These are phyloP conservation scores for Lamprologus callipterus DNA, from an alignment of 2,113 vertebrate species.

Conservation along the genomic window DNA sequence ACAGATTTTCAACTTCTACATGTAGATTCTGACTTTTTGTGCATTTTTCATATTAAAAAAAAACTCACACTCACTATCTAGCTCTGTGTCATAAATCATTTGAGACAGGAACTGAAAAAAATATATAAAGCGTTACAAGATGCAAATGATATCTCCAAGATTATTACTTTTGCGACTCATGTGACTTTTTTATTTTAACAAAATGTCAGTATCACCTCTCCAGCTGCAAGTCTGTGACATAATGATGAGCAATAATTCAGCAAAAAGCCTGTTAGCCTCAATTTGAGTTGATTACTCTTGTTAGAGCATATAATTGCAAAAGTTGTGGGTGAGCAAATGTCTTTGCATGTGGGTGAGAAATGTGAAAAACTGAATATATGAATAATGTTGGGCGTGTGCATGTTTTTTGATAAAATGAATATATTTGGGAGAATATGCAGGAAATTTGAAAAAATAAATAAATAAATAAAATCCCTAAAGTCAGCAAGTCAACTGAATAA, in stretches of 20 bases:
- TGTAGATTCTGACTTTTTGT: background rate
- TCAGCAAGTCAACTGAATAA: background rate
- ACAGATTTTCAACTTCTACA: background rate
- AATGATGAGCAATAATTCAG: background rate
- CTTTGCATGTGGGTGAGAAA: background rate
- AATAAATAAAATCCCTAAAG: background rate
- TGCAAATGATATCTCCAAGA: background rate
- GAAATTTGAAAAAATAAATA: background rate
- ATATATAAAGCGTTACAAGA: background rate
- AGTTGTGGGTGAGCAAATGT: background rate
- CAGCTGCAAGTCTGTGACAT: background rate
- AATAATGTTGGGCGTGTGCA: background rate
- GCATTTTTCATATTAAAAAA: background rate
- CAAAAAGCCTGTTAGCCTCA: background rate
- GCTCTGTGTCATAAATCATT: background rate
- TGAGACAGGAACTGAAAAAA: background rate
- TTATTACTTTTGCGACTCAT: background rate
- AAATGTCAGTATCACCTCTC: background rate
- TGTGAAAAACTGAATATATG: constrained; percentile 23
- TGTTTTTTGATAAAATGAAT: background rate
- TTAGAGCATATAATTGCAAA: background rate
- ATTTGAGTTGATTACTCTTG: background rate
- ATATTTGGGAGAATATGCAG: background rate
- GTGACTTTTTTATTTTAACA: background rate
- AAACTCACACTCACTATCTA: background rate